Evolutionary conservation across 2,113 vertebrate species (phyloP), one percentile per base, ranked within the genome.

Genomic region (Mustela nigripes): DNA sequence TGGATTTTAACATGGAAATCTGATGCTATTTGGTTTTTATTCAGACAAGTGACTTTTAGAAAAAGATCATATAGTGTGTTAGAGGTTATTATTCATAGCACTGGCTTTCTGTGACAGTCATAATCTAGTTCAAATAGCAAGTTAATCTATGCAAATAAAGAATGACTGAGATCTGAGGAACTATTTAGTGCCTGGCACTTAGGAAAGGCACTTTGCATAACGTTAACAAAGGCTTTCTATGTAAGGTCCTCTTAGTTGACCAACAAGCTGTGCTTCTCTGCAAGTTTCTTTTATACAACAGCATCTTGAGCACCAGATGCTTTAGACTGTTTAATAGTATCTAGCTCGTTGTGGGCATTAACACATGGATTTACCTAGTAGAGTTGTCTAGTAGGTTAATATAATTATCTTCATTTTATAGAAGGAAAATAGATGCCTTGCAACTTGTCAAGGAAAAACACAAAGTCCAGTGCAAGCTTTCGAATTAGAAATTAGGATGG

Each of bases 51-150:
- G 22, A 5, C 39, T 48, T 89, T 91, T 82, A 84, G 45, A 62
- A 63, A 91, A 95, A 79, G 18, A 84, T 71, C 24, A 9, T n/a
- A 11, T 36, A 73, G 60, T 83, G 69, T 65, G 31, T 83, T 80
- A 50, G 31, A 39, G 33, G 11, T 83, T 88, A 19, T 95, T 89
- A 10, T 48, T 83, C 50, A 50, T 80, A 62, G 33, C 42, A 45
- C 11, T 53, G 36, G 67, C 22, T 48, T 93, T 82, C 94, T 82
- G 22, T 53, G 36, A 89, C 50, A 87, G 67, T 14, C 28, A 50
- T 95, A 50, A 84, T 94, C 14, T 84, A 53, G 33, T 90, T 97
- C 45, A 87, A 87, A 98, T 9, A 71, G 22, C 42, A 69, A 67
- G 50, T 39, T 96, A 74, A 89, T 92, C 67, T 94, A 36, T 80